phyloP scores from a whole-genome alignment of 2,797 vertebrate genomes.

The Falco berigora region DNA sequence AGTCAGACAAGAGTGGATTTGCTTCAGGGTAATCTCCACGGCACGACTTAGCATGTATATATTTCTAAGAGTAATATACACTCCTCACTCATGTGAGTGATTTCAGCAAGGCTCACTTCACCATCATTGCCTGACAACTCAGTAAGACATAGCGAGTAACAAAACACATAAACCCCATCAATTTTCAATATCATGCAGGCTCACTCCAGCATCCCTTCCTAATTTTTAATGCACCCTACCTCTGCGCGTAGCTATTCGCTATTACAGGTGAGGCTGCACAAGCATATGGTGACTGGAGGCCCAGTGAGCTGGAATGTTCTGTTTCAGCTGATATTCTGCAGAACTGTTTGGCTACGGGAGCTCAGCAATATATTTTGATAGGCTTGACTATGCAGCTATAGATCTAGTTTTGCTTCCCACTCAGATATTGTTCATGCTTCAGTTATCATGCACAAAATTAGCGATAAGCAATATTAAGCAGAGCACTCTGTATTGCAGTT shows the following conservation, averaged over 20 bases:
- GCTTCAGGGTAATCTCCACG: neutral
- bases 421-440: slow-evolving; percentile 47
- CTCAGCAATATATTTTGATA: slow-evolving; percentile 41
- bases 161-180: neutral
- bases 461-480: slow-evolving; percentile 48
- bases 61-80: neutral
- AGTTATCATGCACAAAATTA: slow-evolving; percentile 52
- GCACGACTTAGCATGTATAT: neutral
- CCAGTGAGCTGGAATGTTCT: slow-evolving; percentile 58
- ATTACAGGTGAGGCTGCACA: slow-evolving; percentile 14
- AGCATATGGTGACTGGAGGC: neutral
- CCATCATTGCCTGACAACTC: neutral
- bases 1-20: neutral
- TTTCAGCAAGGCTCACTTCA: neutral
- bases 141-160: neutral
- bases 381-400: slow-evolving; percentile 46
- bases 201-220: neutral
- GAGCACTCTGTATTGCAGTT: neutral
- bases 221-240: neutral
- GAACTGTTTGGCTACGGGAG: slow-evolving; percentile 2
- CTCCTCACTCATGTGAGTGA: neutral
- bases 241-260: neutral
- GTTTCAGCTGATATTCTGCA: slow-evolving; percentile 45
- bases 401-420: slow-evolving; percentile 36
- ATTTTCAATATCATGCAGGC: neutral